Evolutionary conservation across 2,888 invertebrate species (phyloP).

Genomic region (Microctonus brassicae): DNA sequence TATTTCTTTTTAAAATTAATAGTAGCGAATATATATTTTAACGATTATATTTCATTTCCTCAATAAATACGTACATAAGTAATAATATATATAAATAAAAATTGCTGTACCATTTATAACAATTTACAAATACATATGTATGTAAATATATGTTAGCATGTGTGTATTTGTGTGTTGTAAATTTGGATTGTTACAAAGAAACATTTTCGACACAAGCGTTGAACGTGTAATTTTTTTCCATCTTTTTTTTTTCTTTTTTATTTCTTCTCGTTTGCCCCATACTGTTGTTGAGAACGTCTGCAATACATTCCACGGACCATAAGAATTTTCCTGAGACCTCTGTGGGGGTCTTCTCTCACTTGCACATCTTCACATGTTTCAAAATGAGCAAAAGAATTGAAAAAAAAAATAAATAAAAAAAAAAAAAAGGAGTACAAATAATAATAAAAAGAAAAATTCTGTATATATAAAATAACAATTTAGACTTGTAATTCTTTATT

Average conservation of each 20-base stretch:
- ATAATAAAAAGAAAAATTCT: not conserved
- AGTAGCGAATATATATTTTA: too few species aligned
- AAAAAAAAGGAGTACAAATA: not conserved
- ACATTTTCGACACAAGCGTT: not conserved
- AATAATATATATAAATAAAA: too few species aligned
- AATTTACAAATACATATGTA: too few species aligned
- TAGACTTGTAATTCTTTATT: not conserved
- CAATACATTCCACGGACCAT: not conserved
- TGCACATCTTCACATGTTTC: not conserved
- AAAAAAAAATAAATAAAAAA: not conserved
- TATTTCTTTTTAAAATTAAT: too few species aligned
- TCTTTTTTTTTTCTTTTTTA: not conserved
- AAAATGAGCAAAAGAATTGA: not conserved
- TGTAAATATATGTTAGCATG: too few species aligned
- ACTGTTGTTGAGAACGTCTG: not conserved
- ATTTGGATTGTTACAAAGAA: not conserved
- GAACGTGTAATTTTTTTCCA: not conserved
- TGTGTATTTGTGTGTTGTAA: not conserved
- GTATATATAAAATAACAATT: not conserved
- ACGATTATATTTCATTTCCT: too few species aligned
- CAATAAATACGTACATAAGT: too few species aligned
- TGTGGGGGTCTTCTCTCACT: constrained; percentile 20
- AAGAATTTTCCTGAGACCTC: not conserved
- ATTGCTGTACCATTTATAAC: too few species aligned
- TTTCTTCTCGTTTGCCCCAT: not conserved